Evolutionary conservation across 2,888 invertebrate species (phyloP).

Genomic region (Eumacrocentrus americanus): DNA sequence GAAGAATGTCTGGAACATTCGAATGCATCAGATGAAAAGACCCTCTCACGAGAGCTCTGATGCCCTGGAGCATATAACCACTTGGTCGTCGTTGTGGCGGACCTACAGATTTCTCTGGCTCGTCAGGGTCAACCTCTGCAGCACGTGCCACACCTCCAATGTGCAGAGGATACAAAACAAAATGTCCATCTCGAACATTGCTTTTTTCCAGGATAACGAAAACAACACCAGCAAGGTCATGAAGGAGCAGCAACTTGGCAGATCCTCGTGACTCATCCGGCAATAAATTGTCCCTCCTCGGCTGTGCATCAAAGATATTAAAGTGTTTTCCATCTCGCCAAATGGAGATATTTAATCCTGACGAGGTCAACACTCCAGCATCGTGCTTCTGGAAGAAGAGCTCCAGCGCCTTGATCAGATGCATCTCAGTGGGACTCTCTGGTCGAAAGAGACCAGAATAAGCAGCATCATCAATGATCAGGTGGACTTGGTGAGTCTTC

Average conservation of each 20-base stretch:
- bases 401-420: constrained; percentile 51
- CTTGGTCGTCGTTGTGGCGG: constrained; percentile 44
- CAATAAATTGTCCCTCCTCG: constrained; percentile 44
- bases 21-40: constrained; percentile 51
- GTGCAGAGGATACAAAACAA: constrained; percentile 46
- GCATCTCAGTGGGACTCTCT: constrained; percentile 46
- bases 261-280: constrained; percentile 32
- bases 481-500: constrained; percentile 42
- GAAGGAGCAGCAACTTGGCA: constrained; percentile 51
- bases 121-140: constrained; percentile 31
- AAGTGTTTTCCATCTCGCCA: constrained; percentile 48
- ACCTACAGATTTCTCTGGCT: constrained; percentile 31
- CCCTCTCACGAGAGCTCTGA: constrained; percentile 50
- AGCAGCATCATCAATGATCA: constrained; percentile 50
- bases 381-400: constrained; percentile 49
- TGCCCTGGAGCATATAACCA: constrained; percentile 46
- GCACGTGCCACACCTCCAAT: constrained; percentile 38
- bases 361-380: constrained; percentile 49
- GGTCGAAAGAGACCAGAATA: constrained; percentile 55
- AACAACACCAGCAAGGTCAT: constrained; percentile 45
- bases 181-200: constrained; percentile 49
- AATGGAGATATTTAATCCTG: constrained; percentile 49
- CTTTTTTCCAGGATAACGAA: constrained; percentile 55
- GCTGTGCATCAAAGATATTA: constrained; percentile 54
- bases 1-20: constrained; percentile 43